A percentile compares a stretch with the other conserved stretches of the same genome.
phyloP scores from a whole-genome alignment of 1,140 invertebrate genomes.

The Tribolium castaneum region DNA sequence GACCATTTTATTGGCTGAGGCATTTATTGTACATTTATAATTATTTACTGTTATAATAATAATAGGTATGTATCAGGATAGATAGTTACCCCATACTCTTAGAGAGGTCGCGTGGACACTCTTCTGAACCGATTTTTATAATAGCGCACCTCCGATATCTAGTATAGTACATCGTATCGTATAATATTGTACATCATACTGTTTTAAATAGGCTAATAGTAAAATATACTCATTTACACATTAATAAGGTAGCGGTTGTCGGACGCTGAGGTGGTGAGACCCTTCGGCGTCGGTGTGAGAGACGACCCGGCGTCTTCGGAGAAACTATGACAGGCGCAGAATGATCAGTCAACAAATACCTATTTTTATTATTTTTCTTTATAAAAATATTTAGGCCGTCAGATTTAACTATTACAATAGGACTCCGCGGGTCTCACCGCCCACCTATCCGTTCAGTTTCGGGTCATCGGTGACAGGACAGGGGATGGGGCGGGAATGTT shows the following conservation, averaged over 20 bases:
- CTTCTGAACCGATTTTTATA: constrained; percentile 24
- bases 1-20: constrained; percentile 60
- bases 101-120: constrained; percentile 42
- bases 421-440: constrained; percentile 1
- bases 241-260: constrained; percentile 26
- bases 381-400: constrained; percentile 62
- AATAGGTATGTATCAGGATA: constrained; percentile 58
- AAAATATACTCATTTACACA: constrained; percentile 58
- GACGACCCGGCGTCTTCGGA: constrained; percentile 51
- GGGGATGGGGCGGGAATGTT: constrained; percentile 33
- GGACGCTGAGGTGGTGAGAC: not conserved
- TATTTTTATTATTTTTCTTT: constrained; percentile 46
- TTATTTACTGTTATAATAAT: constrained; percentile 58
- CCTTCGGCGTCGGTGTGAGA: constrained; percentile 9
- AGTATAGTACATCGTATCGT: constrained; percentile 47
- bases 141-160: constrained; percentile 54
- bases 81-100: constrained; percentile 56
- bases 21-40: constrained; percentile 62
- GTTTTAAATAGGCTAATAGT: constrained; percentile 53
- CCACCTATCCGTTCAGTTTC: not conserved
- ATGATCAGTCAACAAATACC: constrained; percentile 58
- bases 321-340: constrained; percentile 54
- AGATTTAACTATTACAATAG: constrained; percentile 37
- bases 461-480: constrained; percentile 43
- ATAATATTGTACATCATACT: constrained; percentile 52